phyloP scores from a whole-genome alignment of 1,140 invertebrate species.

The Aphidius ervi region DNA sequence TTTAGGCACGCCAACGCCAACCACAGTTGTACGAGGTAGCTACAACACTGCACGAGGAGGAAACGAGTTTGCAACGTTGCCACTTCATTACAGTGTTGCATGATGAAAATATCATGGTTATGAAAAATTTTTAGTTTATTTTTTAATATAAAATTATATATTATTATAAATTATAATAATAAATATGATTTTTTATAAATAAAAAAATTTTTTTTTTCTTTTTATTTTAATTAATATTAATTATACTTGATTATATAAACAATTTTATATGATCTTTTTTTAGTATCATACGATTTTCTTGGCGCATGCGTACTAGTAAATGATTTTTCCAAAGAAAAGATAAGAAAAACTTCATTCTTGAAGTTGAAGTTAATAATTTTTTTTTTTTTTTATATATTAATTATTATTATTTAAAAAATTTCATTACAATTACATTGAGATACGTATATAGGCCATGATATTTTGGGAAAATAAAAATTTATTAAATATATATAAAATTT shows the following conservation, averaged over 20 bases:
- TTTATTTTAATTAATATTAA: not conserved
- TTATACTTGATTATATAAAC: not conserved
- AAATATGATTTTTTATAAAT: not conserved
- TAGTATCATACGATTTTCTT: conserved; percentile 3
- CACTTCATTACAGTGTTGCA: not conserved
- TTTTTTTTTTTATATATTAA: no score
- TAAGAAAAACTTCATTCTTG: not conserved
- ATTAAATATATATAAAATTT: no score
- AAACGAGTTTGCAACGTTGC: not conserved
- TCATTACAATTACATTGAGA: no score
- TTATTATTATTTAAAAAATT: no score
- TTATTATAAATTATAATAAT: not conserved
- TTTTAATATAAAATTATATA: not conserved
- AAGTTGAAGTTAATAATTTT: not conserved
- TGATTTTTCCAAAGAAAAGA: no score
- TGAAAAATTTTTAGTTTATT: not conserved
- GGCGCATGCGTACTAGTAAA: conserved; percentile 13
- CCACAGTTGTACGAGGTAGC: not conserved
- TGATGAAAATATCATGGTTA: no score
- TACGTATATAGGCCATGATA: no score
- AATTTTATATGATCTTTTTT: conserved; percentile 12
- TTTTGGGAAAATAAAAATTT: no score
- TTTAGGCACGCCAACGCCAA: conserved; percentile 1
- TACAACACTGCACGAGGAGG: conserved; percentile 4
- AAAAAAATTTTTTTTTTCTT: no score